phyloP scores from a whole-genome alignment of 2,888 invertebrate species.

The Synanthedon vespiformis region DNA sequence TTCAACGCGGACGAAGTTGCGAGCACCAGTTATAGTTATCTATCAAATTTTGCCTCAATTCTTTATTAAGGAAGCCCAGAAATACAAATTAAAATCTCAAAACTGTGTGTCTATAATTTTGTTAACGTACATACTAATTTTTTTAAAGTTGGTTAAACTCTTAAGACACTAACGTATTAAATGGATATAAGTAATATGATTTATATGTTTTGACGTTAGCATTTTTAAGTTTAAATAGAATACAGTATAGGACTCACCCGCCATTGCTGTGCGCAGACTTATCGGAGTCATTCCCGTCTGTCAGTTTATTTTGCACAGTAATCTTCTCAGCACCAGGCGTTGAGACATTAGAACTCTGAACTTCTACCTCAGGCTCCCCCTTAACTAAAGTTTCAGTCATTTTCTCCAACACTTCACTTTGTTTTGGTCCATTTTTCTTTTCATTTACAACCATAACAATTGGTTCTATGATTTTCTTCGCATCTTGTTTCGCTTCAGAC shows the following conservation, averaged over 20 bases:
- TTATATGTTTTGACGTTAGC: no score
- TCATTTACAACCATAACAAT: constrained; percentile 56
- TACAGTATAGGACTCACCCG: constrained; percentile 46
- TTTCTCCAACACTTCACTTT: constrained; percentile 30
- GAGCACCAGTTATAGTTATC: no score
- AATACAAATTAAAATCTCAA: no score
- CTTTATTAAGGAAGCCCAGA: no score
- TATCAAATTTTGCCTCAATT: no score
- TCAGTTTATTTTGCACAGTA: constrained; percentile 26
- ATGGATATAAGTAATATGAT: no score
- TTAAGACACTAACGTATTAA: no score
- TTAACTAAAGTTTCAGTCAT: constrained; percentile 61
- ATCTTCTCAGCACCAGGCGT: constrained; percentile 40
- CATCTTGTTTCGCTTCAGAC: constrained; percentile 19
- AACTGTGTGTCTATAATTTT: no score
- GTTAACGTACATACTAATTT: no score
- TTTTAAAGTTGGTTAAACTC: no score
- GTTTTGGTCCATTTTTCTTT: constrained; percentile 29
- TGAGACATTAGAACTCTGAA: constrained; percentile 70
- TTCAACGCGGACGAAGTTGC: no score
- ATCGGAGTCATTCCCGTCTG: constrained; percentile 44
- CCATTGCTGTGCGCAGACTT: constrained; percentile 56
- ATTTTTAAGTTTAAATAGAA: no score
- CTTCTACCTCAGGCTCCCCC: constrained; percentile 72
- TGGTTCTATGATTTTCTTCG: constrained; percentile 41